phyloP scores from a whole-genome alignment of 2,888 invertebrate genomes.

The Cancer borealis region DNA sequence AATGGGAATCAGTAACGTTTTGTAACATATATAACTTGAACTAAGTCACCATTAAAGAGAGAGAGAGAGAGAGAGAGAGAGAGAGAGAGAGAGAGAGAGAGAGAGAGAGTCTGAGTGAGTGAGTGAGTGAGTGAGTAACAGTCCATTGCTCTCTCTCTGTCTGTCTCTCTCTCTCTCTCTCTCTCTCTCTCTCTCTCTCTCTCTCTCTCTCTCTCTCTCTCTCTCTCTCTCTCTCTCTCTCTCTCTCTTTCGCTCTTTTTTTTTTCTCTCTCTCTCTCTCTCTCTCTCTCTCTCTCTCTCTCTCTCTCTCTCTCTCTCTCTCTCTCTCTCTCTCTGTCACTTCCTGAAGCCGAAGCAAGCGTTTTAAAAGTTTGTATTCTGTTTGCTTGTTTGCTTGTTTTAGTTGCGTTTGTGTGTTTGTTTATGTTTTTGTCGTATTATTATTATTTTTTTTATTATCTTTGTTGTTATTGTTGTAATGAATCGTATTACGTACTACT shows the following conservation, averaged over 20 bases:
- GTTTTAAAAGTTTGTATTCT: not conserved
- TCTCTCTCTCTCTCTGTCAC: slow-evolving; percentile 1
- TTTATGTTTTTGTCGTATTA: not conserved
- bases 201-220: too few species aligned
- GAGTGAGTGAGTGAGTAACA: not conserved
- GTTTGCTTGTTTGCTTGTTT: not conserved
- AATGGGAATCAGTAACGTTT: too few species aligned
- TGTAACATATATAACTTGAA: too few species aligned
- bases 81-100: not conserved
- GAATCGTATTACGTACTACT: too few species aligned
- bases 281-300: too few species aligned
- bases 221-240: too few species aligned
- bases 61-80: slow-evolving; percentile 17
- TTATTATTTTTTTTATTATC: not conserved
- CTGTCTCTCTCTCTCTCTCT: not conserved
- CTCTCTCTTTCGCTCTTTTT: not conserved
- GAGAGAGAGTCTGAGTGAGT: not conserved
- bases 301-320: slow-evolving; percentile 1
- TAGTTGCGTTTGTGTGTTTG: not conserved
- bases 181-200: not conserved
- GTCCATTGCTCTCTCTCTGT: not conserved
- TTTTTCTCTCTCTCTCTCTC: not conserved
- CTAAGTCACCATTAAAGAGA: too few species aligned
- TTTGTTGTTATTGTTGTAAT: too few species aligned
- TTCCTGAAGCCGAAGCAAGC: not conserved